Conservation (phyloP, 2,888 invertebrate genomes). For the Seira ritae region DNA sequence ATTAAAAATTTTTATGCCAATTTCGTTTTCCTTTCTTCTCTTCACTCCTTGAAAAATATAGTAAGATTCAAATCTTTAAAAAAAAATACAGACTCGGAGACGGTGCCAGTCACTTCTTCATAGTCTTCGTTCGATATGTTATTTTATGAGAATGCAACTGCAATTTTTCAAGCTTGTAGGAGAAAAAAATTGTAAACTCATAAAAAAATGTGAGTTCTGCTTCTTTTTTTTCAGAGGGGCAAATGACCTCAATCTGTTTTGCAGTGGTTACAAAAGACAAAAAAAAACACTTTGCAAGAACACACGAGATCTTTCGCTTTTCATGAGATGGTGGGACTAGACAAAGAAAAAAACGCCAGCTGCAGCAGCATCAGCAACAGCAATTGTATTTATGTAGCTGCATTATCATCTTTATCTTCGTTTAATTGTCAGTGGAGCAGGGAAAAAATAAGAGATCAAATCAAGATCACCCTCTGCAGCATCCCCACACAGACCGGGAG, state of each 20-base stretch:
- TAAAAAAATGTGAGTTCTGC: background rate
- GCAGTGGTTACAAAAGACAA: background rate
- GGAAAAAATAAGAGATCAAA: background rate
- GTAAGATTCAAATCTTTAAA: too few relatives aligned
- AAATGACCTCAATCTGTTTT: conserved; percentile 14
- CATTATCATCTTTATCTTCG: background rate
- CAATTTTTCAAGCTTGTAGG: conserved; percentile 7
- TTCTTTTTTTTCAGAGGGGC: background rate
- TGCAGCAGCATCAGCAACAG: background rate
- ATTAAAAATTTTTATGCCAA: background rate
- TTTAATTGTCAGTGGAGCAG: conserved; percentile 16
- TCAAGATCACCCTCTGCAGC: background rate
- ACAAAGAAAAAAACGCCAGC: conserved; percentile 1
- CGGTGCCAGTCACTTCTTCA: too few relatives aligned
- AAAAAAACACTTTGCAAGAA: background rate
- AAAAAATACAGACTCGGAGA: too few relatives aligned
- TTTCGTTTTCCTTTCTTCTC: background rate
- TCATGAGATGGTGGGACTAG: background rate
- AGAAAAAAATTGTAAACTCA: conserved; percentile 5
- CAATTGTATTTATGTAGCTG: too few relatives aligned
- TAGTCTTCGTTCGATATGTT: too few relatives aligned
- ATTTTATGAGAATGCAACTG: background rate
- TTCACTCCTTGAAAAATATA: background rate
- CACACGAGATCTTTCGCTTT: background rate
- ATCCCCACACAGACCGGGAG: background rate